Evolutionary conservation across 2,113 vertebrate genomes (phyloP).

Genomic region (Dromaius novaehollandiae): DNA sequence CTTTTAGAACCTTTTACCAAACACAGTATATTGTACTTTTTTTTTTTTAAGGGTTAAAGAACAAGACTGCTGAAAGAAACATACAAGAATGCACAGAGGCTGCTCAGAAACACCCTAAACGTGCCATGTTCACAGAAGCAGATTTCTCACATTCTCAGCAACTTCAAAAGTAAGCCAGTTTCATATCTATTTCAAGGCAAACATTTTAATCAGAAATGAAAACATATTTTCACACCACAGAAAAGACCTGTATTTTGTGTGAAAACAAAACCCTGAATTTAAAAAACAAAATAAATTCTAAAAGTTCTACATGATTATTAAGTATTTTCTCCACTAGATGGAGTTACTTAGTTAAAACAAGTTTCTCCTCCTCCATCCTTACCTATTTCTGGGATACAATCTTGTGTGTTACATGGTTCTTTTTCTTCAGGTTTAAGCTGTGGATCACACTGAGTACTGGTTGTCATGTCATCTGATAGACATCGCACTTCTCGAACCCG

Average conservation of each 20-base stretch:
- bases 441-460: slow-evolving; percentile 82
- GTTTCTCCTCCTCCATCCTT: slow-evolving; percentile 25
- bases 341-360: not conserved
- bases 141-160: not conserved
- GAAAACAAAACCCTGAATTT: not conserved
- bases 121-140: not conserved
- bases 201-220: not conserved
- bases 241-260: not conserved
- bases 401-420: slow-evolving; percentile 87
- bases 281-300: not conserved
- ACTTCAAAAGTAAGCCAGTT: not conserved
- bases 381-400: slow-evolving; percentile 91
- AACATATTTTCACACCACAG: not conserved
- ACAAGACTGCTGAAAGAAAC: not conserved
- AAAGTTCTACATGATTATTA: not conserved
- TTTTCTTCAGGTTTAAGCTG: slow-evolving; percentile 82
- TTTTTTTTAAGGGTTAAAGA: not conserved
- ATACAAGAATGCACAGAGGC: not conserved
- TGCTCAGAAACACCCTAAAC: not conserved
- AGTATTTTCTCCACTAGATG: slow-evolving; percentile 53
- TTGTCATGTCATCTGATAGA: slow-evolving; percentile 85
- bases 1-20: not conserved
- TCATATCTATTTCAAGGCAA: not conserved
- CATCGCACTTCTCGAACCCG: slow-evolving; percentile 93
- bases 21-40: not conserved